These are phyloP conservation scores for Geopemphigus sp. DNA, from an alignment of 1,140 invertebrate species.

Conservation along the genomic window DNA sequence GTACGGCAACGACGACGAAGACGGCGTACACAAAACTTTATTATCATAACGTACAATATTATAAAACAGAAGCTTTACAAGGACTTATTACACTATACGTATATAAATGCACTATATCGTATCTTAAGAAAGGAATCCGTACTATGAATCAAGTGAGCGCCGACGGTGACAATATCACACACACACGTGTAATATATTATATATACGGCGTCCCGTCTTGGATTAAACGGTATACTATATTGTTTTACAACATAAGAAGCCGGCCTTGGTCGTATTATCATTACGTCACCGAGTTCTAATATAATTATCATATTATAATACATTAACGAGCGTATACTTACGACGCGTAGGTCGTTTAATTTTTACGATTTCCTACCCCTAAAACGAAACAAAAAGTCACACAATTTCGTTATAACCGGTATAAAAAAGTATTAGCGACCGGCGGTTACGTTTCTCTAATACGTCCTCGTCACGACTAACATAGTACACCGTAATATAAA, in stretches of 20 bases:
- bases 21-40: neutral
- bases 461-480: neutral
- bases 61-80: conserved; percentile 48
- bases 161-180: neutral
- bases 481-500: neutral
- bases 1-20: neutral
- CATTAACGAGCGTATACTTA: too few relatives aligned
- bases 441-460: neutral
- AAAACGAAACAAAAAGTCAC: neutral
- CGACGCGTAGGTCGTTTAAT: neutral
- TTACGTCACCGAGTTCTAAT: conserved; percentile 47
- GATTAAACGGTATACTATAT: conserved; percentile 40
- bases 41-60: conserved; percentile 6
- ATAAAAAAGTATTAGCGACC: neutral
- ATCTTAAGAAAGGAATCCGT: conserved; percentile 36
- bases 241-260: conserved; percentile 50
- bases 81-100: neutral
- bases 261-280: conserved; percentile 35
- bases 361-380: conserved; percentile 32
- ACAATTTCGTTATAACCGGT: neutral
- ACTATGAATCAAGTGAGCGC: conserved; percentile 37
- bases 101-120: neutral
- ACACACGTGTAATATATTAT: neutral
- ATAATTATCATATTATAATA: conserved; percentile 38
- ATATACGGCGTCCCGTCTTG: conserved; percentile 5